A percentile compares a stretch with the other conserved stretches of the same genome.
These are phyloP conservation scores for Tenualosa ilisha DNA, from an alignment of 2,797 vertebrate genomes.

Conservation along the genomic window DNA sequence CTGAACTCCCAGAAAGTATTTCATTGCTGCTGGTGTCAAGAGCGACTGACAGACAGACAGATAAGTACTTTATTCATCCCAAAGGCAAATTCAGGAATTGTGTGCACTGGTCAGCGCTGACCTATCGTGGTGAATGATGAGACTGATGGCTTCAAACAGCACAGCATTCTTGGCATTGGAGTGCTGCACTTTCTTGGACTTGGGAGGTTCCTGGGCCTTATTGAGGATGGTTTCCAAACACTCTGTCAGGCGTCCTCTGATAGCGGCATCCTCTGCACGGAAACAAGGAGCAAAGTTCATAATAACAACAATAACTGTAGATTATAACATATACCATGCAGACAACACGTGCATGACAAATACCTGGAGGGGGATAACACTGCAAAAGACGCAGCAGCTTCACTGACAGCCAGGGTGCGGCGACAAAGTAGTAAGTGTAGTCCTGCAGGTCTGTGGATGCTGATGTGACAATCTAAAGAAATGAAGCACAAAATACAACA, in stretches of 20 bases:
- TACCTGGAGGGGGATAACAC: slow-evolving; percentile 87
- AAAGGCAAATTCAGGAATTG: too few species aligned
- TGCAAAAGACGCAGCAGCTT: slow-evolving; percentile 92
- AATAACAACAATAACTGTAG: background rate
- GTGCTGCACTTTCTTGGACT: slow-evolving; percentile 97
- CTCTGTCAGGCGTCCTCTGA: slow-evolving; percentile 91
- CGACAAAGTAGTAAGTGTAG: slow-evolving; percentile 97
- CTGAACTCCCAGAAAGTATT: too few species aligned
- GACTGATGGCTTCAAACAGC: slow-evolving; percentile 93
- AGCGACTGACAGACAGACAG: too few species aligned
- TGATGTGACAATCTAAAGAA: slow-evolving; percentile 89
- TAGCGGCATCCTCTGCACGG: slow-evolving; percentile 85
- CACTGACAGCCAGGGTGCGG: slow-evolving; percentile 95
- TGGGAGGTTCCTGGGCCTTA: slow-evolving; percentile 95
- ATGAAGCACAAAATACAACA: background rate
- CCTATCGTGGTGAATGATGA: slow-evolving; percentile 98
- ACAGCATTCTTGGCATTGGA: slow-evolving; percentile 97
- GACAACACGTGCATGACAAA: background rate
- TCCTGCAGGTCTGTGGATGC: slow-evolving; percentile 96
- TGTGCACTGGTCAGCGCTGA: slow-evolving; percentile 56
- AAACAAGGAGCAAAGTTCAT: background rate
- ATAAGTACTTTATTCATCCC: too few species aligned
- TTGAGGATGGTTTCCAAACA: slow-evolving; percentile 96
- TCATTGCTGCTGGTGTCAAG: too few species aligned
- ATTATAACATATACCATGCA: background rate